Base-by-base conservation (phyloP, 2,888 invertebrate species). In the Perizoma flavofasciatum region DNA sequence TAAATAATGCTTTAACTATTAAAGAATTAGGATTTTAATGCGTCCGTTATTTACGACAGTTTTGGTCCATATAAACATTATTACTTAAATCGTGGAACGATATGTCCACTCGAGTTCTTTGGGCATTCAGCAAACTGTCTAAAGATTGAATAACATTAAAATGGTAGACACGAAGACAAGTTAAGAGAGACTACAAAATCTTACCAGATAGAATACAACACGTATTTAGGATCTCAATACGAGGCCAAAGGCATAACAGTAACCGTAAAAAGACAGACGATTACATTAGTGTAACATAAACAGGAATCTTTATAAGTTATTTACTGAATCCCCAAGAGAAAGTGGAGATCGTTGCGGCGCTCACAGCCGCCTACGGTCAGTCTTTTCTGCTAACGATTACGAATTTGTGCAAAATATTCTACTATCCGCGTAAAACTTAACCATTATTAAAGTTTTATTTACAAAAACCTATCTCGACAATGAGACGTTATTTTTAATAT, bases 361-460 rank as follows among this genome's bases (percentile, higher is more conserved):
- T 81, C 88, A 66, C 84, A 83, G 89, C 88, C 85, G 83, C 87
- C 85, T 87, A 88, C 89, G 89, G 92, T 92, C 92, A 92, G 92
- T 90, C 91, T 90, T 90, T 87, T 89, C 85, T 79, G 89, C 86
- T 89, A 90, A 89, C 74, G 75, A 83, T 89, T 85, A 89, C 85
- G 83, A 90, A 88, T 92, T 92, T 92, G 92, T 92, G 92, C 92
- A 92, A 92, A 91, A 89, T 89, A 89, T 89, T 83, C 83, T 86
- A 89, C 85, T 82, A 86, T 81, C 82, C 86, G 88, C 88, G 81
- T 84, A 69, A 61, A 89, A 89, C 87, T 87, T 87, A 91, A 89
- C 78, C 81, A 77, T 78, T 61, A 61, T 54, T 82, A 83, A 82
- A 85, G 71, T 73, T 86, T 83, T 91, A 90, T 91, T 88, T 91